Conservation (phyloP, 2,888 invertebrate genomes). For the Branchipolynoe longqiensis region DNA sequence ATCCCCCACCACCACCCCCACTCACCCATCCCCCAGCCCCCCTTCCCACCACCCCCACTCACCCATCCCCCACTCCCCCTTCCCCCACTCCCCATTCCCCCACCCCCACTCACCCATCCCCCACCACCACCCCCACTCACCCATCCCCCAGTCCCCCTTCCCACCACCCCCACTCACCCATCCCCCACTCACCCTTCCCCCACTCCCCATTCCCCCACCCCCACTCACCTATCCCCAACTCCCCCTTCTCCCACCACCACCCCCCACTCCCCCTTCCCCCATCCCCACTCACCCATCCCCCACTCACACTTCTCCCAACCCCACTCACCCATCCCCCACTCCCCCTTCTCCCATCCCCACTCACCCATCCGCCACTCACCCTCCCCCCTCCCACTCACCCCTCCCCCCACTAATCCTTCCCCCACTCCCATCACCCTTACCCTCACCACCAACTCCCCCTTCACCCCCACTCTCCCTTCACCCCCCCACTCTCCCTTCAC, state of each 20-base stretch:
- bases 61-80: neutral
- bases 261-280: neutral
- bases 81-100: neutral
- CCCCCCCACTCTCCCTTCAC: neutral
- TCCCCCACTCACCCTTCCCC: neutral
- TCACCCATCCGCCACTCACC: neutral
- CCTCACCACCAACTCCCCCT: neutral
- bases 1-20: neutral
- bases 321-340: neutral
- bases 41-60: neutral
- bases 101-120: neutral
- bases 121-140: neutral
- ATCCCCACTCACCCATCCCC: neutral
- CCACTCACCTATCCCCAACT: neutral
- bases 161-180: neutral
- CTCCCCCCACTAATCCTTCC: neutral
- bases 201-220: neutral
- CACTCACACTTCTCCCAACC: neutral
- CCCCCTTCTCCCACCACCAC: neutral
- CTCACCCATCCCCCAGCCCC: neutral
- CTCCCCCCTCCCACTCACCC: neutral
- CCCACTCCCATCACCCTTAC: neutral
- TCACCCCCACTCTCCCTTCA: neutral
- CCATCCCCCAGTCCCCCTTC: too few relatives aligned
- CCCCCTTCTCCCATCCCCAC: neutral